Percentiles rank a stretch among this genome's conserved stretches.
These are phyloP conservation scores for Branchinecta lynchi DNA, from an alignment of 1,140 invertebrate species.

Conservation along the genomic window DNA sequence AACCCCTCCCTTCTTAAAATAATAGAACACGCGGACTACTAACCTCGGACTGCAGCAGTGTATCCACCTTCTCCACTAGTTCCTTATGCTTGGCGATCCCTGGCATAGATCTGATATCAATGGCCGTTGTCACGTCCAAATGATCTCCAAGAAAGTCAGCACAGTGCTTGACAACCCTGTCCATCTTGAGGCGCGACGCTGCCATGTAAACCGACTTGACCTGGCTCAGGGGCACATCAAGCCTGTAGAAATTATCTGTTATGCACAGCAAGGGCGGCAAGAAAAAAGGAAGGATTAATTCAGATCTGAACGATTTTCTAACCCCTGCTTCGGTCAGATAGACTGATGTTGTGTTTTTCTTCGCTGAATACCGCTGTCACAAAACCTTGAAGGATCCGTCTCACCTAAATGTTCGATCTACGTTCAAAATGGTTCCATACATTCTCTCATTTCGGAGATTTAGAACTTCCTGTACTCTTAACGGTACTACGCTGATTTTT, in stretches of 20 bases:
- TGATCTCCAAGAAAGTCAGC: conserved; percentile 49
- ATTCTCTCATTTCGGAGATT: too few relatives aligned
- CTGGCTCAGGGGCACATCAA: conserved; percentile 39
- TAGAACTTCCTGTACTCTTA: too few relatives aligned
- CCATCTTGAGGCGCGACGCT: conserved; percentile 54
- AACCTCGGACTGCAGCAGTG: conserved; percentile 53
- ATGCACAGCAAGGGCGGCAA: conserved; percentile 7
- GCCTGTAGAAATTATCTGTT: conserved; percentile 30
- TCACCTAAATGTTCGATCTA: too few relatives aligned
- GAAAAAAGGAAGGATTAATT: not conserved
- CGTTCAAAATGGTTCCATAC: too few relatives aligned
- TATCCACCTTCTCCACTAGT: conserved; percentile 46
- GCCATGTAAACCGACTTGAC: conserved; percentile 57
- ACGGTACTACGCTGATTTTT: too few relatives aligned
- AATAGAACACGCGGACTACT: conserved; percentile 25
- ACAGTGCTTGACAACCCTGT: conserved; percentile 49
- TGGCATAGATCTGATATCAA: conserved; percentile 48
- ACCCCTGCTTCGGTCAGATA: too few relatives aligned
- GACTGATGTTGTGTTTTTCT: too few relatives aligned
- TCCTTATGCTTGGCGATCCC: conserved; percentile 44
- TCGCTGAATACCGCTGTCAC: too few relatives aligned
- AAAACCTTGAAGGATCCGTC: too few relatives aligned
- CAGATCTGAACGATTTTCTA: too few relatives aligned
- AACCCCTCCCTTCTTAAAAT: too few relatives aligned
- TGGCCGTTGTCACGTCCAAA: conserved; percentile 49